Evolutionary conservation across 2,113 vertebrate genomes (phyloP).

Genomic region (Paratilapia polleni): DNA sequence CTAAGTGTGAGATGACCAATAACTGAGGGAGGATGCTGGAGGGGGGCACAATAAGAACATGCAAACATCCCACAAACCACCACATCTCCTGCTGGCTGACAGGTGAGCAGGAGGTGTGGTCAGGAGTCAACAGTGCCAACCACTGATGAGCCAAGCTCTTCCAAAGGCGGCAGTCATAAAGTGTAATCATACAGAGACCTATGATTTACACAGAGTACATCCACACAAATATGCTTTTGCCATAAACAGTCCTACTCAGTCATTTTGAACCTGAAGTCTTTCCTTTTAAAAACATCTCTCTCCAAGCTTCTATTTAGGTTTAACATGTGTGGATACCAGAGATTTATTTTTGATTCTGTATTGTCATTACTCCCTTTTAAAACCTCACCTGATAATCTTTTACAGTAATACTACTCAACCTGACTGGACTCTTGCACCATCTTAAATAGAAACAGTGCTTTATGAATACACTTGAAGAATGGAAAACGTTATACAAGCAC

Average conservation of each 20-base stretch:
- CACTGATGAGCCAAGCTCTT: background rate
- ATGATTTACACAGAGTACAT: no score
- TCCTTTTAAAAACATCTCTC: background rate
- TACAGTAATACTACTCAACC: background rate
- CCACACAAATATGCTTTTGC: background rate
- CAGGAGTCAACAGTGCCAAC: background rate
- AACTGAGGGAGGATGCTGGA: no score
- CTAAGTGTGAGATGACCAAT: background rate
- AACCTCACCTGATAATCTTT: slow-evolving; percentile 2
- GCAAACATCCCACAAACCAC: background rate
- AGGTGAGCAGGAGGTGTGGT: no score
- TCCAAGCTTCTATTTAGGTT: background rate
- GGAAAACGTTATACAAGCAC: no score
- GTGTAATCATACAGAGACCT: background rate
- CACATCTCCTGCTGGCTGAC: background rate
- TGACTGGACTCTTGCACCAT: background rate
- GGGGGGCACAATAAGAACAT: background rate
- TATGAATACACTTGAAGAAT: background rate
- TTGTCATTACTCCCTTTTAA: background rate
- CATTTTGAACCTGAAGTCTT: background rate
- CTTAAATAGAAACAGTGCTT: background rate
- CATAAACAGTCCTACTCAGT: background rate
- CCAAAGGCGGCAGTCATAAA: background rate
- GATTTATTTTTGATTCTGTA: background rate
- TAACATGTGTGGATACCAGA: background rate